A percentile compares a stretch with the other conserved stretches of the same genome.
These are phyloP conservation scores for Perca flavescens DNA, from an alignment of 2,113 vertebrate species.

Conservation along the genomic window DNA sequence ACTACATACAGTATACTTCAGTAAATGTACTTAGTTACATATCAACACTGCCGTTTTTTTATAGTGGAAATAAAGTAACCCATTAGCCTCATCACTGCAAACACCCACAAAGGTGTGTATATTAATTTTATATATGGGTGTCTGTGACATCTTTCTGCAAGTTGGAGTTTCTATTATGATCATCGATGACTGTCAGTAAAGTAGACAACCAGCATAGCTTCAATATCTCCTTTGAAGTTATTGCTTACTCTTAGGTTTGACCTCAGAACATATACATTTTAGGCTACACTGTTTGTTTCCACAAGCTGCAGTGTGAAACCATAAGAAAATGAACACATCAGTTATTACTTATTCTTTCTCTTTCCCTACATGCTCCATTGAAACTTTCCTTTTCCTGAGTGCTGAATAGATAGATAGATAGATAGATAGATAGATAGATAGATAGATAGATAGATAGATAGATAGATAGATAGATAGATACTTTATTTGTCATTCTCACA, in stretches of 20 bases:
- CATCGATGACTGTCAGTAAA: neutral
- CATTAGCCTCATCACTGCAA: neutral
- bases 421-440: too few species aligned
- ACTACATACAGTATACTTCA: neutral
- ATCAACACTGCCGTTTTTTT: too few species aligned
- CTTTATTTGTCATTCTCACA: too few species aligned
- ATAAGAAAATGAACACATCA: neutral
- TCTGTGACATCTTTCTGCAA: conserved; percentile 1
- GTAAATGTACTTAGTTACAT: neutral
- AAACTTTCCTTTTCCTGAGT: neutral
- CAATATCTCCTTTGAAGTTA: neutral
- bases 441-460: too few species aligned
- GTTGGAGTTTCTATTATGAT: neutral
- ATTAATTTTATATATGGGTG: neutral
- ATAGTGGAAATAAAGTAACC: neutral
- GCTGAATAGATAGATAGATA: conserved; percentile 33
- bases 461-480: too few species aligned
- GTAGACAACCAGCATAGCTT: neutral
- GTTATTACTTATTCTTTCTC: conserved; percentile 4
- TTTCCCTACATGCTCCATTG: neutral
- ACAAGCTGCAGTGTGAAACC: neutral
- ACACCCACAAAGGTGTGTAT: neutral
- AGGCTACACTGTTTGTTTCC: neutral
- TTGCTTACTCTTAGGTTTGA: neutral
- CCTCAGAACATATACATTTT: neutral